Evolutionary conservation across 2,113 vertebrate species (phyloP), one percentile per base, ranked within the genome.

Genomic region (Benitochromis conjunctus): DNA sequence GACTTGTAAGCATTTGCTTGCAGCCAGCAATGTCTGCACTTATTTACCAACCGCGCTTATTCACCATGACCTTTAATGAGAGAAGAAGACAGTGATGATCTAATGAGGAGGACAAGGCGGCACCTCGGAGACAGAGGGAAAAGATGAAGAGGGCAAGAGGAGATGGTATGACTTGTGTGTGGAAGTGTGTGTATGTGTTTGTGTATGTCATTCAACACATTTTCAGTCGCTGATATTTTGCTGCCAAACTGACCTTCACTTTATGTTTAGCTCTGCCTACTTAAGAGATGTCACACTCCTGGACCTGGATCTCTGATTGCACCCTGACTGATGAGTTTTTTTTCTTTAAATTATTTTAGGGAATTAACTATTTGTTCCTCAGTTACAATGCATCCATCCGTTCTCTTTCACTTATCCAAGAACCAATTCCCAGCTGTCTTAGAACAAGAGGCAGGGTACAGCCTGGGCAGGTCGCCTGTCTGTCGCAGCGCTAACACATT

Each of bases 41-140:
- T 91, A 90, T 92, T 95, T 91, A 92, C 82, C 77, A 53, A 80
- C n/a, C 13, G 9, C 83, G 80, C 80, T 92, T 81, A 88, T 91
- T 91, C 89, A 88, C 76, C 5, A 0, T 92, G 93, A 94, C 94
- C 93, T 95, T 94, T 94, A 74, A 53, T 74, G 81, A 58, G 79
- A 46, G 81, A 26, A 51, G 62, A 76, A 78, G 83, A 76, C 34
- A 56, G 81, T 71, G 86, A 86, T 88, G 91, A 94, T 93, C 89
- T 91, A 92, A 92, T 88, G 89, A 90, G 88, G 78, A 85, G 60
- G 86, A 92, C 86, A 86, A 69, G 82, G 78, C 53, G 82, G 85
- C 84, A 86, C 86, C 84, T 58, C 18, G 3, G 79, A 90, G 80
- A 93, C 60, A 77, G 84, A 81, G 56, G 79, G 51, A 54, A 80